Evolutionary conservation across 2,888 invertebrate species (phyloP).

Genomic region (Ferrisia virgata): DNA sequence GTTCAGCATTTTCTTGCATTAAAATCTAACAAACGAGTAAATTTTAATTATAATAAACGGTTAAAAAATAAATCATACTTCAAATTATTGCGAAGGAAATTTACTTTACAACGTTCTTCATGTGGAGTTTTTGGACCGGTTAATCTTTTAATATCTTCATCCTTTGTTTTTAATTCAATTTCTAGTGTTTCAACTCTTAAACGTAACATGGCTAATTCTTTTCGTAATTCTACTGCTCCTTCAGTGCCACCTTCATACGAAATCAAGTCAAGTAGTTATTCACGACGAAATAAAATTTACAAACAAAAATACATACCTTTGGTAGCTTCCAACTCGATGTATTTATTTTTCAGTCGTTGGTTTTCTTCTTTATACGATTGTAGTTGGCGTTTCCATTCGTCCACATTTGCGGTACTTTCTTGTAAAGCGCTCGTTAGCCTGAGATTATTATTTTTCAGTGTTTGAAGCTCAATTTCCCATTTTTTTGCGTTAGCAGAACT

Average conservation of each 20-base stretch:
- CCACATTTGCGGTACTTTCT: constrained; percentile 93
- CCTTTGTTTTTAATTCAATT: constrained; percentile 76
- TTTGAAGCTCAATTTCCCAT: constrained; percentile 95
- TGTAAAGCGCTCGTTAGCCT: constrained; percentile 92
- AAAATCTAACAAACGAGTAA: constrained; percentile 55
- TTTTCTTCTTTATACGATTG: constrained; percentile 90
- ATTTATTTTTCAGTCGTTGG: constrained; percentile 72
- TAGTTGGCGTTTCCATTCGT: constrained; percentile 96
- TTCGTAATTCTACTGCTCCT: constrained; percentile 72
- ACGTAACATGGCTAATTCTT: constrained; percentile 69
- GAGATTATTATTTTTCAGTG: constrained; percentile 92
- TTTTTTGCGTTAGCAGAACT: constrained; percentile 98
- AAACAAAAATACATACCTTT: constrained; percentile 55
- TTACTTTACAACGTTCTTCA: constrained; percentile 52
- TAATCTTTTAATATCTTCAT: constrained; percentile 71
- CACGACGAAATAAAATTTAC: not conserved
- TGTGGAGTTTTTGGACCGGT: constrained; percentile 53
- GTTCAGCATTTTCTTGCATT: constrained; percentile 65
- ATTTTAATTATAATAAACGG: not conserved
- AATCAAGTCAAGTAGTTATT: not conserved
- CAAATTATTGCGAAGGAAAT: not conserved
- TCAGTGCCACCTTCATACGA: constrained; percentile 59
- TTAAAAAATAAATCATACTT: too few species aligned
- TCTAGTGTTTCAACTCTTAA: constrained; percentile 80
- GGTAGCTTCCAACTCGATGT: constrained; percentile 67